Conservation (phyloP, 2,797 vertebrate species). For the Delichon dasypus region DNA sequence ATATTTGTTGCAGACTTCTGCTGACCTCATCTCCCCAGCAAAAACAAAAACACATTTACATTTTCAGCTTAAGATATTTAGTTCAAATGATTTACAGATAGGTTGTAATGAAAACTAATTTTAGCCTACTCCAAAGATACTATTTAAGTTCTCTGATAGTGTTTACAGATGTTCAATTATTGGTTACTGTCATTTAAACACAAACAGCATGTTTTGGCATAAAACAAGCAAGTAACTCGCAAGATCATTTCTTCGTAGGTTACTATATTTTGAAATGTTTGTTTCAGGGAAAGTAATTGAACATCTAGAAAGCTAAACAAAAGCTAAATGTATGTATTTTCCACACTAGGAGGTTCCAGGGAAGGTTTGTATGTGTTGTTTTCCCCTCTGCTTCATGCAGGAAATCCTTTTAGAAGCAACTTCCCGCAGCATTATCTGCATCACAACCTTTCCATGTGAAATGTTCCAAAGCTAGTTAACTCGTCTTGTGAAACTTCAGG, state of each 20-base stretch:
- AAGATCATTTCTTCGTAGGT: not conserved
- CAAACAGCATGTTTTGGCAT: not conserved
- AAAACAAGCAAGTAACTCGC: not conserved
- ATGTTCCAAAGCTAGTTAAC: not conserved
- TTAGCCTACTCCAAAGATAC: constrained; percentile 37
- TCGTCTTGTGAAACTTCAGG: not conserved
- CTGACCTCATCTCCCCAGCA: constrained; percentile 63
- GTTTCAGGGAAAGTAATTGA: not conserved
- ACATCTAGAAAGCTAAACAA: not conserved
- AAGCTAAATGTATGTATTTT: not conserved
- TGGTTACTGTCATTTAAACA: constrained; percentile 44
- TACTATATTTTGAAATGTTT: not conserved
- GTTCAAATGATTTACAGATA: constrained; percentile 59
- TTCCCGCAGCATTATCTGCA: not conserved
- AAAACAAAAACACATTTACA: constrained; percentile 68
- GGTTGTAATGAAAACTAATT: constrained; percentile 62
- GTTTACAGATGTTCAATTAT: constrained; percentile 58
- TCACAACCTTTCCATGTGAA: not conserved
- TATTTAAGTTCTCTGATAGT: constrained; percentile 35
- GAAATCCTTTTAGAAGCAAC: not conserved
- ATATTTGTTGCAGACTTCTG: constrained; percentile 61
- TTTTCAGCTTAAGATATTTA: constrained; percentile 58
- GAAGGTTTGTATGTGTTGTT: not conserved
- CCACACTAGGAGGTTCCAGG: not conserved
- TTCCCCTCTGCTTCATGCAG: not conserved